phyloP scores from a whole-genome alignment of 2,888 invertebrate species.

The Callyntrura sp. region DNA sequence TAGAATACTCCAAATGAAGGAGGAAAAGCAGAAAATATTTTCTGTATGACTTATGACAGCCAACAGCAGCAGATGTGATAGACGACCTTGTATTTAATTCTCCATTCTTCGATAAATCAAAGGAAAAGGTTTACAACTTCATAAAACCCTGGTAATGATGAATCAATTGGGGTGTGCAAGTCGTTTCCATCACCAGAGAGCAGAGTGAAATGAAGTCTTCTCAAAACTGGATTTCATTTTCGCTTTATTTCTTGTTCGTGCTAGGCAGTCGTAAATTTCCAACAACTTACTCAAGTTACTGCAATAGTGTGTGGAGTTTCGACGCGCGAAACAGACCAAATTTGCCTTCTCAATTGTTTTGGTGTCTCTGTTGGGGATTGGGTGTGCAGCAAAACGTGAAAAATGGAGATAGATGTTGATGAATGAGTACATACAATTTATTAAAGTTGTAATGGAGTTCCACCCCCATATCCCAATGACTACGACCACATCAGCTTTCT shows the following conservation, averaged over 20 bases:
- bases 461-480: neutral
- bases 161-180: no score
- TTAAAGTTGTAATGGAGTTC: no score
- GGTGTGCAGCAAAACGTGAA: neutral
- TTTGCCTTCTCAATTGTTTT: neutral
- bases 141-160: no score
- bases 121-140: no score
- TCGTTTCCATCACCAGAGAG: no score
- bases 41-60: neutral
- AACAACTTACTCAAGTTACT: neutral
- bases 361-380: neutral
- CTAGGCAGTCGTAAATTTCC: neutral
- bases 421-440: slow-evolving; percentile 35
- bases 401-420: slow-evolving; percentile 41
- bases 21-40: neutral
- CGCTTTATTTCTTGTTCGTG: neutral
- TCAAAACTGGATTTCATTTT: neutral
- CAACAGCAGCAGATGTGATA: no score
- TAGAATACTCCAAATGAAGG: neutral
- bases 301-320: neutral
- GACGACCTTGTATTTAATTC: no score
- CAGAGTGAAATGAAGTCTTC: neutral
- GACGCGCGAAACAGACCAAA: neutral
- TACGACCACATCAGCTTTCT: neutral
- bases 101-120: no score